These are phyloP conservation scores for Selene dorsalis DNA, from an alignment of 2,797 vertebrate genomes.

Conservation along the genomic window DNA sequence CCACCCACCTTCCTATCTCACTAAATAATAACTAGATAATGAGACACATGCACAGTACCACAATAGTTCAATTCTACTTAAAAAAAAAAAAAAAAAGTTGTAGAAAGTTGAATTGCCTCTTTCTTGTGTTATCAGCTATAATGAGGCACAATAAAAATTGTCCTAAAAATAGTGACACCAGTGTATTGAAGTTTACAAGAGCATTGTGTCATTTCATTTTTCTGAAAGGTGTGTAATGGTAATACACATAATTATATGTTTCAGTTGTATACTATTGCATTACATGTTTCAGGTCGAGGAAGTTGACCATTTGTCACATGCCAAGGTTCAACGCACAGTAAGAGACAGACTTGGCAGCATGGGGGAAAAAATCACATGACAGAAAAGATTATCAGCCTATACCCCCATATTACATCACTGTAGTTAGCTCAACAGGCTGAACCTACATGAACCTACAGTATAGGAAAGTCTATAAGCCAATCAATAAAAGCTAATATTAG, in stretches of 20 bases:
- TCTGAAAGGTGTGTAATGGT: not conserved
- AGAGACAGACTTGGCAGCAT: too few species aligned
- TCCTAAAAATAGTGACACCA: not conserved
- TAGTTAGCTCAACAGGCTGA: not conserved
- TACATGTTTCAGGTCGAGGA: too few species aligned
- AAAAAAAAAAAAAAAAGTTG: slow-evolving; percentile 1
- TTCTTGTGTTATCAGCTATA: not conserved
- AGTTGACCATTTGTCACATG: too few species aligned
- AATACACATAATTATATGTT: too few species aligned
- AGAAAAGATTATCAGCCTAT: too few species aligned
- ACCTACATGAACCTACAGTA: not conserved
- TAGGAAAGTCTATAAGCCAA: slow-evolving; percentile 16
- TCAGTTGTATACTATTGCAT: too few species aligned
- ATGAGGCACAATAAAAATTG: not conserved
- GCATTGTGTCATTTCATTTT: not conserved
- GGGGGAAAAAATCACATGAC: too few species aligned
- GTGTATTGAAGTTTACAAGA: not conserved
- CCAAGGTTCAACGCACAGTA: too few species aligned
- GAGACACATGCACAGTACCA: not conserved
- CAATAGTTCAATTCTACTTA: not conserved
- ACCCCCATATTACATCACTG: too few species aligned
- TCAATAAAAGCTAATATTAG: slow-evolving; percentile 2
- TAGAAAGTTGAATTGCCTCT: not conserved
- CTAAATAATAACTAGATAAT: slow-evolving; percentile 4
- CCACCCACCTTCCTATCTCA: too few species aligned